phyloP scores from a whole-genome alignment of 92 coral and sea anemone genomes.

The Virgularia gustaviana region DNA sequence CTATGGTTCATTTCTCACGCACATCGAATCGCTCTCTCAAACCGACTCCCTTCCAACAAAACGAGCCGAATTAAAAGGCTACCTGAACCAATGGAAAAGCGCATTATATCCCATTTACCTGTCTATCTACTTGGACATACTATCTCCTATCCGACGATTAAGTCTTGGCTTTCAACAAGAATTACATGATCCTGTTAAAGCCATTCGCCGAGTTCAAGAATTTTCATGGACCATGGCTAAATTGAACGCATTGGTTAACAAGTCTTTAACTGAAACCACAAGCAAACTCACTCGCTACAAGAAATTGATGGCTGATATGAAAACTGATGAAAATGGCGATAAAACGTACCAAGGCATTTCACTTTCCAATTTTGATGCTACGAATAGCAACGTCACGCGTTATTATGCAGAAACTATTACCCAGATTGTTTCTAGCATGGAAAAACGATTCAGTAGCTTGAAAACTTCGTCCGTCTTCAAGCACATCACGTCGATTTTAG shows the following conservation, averaged over 20 bases:
- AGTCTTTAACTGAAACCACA: neutral
- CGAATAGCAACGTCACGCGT: neutral
- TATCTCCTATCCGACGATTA: neutral
- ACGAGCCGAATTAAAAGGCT: slow-evolving; percentile 9
- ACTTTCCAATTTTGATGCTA: neutral
- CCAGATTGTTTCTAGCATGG: slow-evolving; percentile 15
- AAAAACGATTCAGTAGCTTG: neutral
- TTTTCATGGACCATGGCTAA: slow-evolving; percentile 3
- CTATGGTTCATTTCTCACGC: slow-evolving; percentile 3
- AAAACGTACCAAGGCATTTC: neutral
- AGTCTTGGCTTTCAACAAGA: slow-evolving; percentile 9
- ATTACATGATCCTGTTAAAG: slow-evolving; percentile 5
- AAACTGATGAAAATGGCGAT: slow-evolving; percentile 5
- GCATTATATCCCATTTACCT: slow-evolving; percentile 8
- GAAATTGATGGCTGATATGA: neutral
- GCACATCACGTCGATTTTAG: neutral
- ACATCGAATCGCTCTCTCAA: slow-evolving; percentile 8
- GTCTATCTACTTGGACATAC: neutral
- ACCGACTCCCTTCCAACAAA: neutral
- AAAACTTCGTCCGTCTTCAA: neutral
- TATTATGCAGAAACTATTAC: neutral
- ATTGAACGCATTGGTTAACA: neutral
- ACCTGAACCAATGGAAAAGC: neutral
- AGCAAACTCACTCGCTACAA: slow-evolving; percentile 7
- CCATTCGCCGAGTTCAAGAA: slow-evolving; percentile 3